A percentile compares a stretch with the other conserved stretches of the same genome.
These are phyloP conservation scores for Priocnemis perturbator DNA, from an alignment of 2,888 invertebrate species.

Conservation along the genomic window DNA sequence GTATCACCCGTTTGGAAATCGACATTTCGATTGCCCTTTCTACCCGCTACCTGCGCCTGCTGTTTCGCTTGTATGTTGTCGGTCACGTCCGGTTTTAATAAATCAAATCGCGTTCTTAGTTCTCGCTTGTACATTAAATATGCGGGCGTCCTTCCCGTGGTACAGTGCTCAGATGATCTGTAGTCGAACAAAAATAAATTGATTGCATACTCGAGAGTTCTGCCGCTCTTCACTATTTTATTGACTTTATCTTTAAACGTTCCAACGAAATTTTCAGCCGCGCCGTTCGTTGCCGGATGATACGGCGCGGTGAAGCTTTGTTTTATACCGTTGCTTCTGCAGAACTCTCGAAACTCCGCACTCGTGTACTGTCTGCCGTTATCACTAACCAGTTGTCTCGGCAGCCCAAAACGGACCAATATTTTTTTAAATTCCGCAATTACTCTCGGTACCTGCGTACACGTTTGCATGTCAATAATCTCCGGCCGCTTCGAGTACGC, in stretches of 20 bases:
- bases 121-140: constrained; percentile 8
- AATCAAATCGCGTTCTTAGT: not conserved
- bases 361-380: constrained; percentile 31
- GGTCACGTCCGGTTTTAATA: not conserved
- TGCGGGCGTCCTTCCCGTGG: not conserved
- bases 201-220: constrained; percentile 6
- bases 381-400: constrained; percentile 26
- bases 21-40: not conserved
- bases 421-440: no score
- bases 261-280: no score
- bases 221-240: constrained; percentile 26
- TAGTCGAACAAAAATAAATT: constrained; percentile 14
- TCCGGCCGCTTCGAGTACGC: no score
- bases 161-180: not conserved
- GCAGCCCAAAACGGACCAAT: constrained; percentile 24
- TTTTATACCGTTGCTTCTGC: constrained; percentile 34
- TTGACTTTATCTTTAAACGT: no score
- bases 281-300: no score
- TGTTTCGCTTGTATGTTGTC: not conserved
- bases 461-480: no score
- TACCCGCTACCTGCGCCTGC: not conserved
- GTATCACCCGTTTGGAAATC: not conserved
- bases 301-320: no score
- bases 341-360: constrained; percentile 29
- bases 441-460: no score